Evolutionary conservation across 2,797 vertebrate species (phyloP).

Genomic region (Echiichthys vipera): DNA sequence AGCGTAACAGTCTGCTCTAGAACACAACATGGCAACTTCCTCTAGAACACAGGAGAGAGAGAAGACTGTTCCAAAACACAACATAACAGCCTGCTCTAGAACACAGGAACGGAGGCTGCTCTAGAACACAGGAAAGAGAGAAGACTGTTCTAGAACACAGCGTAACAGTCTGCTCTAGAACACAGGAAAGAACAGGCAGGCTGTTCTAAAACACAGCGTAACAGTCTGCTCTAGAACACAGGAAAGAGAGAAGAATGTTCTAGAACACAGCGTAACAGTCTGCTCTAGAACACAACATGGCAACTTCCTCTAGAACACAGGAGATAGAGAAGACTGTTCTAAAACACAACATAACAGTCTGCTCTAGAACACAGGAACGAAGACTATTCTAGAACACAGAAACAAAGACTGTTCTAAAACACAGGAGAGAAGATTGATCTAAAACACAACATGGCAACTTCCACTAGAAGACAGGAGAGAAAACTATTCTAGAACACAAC

Average conservation of each 20-base stretch:
- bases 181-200: background rate
- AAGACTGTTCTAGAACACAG: conserved; percentile 1
- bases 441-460: background rate
- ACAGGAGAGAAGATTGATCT: background rate
- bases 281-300: background rate
- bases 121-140: background rate
- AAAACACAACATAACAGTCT: background rate
- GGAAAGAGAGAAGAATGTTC: background rate
- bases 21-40: background rate
- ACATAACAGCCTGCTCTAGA: conserved; percentile 1
- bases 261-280: conserved; percentile 12
- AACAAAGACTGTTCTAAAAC: background rate
- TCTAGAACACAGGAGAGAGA: background rate
- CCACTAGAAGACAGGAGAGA: background rate
- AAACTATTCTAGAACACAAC: conserved; percentile 10
- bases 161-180: background rate
- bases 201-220: conserved; percentile 7
- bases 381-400: background rate
- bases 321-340: background rate
- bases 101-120: background rate
- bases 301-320: background rate
- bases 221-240: background rate
- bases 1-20: background rate
- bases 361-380: background rate
- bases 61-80: conserved; percentile 12